Percentiles rank a stretch among this genome's conserved stretches.
These are phyloP conservation scores for Oceanodroma tethys DNA, from an alignment of 2,113 vertebrate genomes.

Conservation along the genomic window DNA sequence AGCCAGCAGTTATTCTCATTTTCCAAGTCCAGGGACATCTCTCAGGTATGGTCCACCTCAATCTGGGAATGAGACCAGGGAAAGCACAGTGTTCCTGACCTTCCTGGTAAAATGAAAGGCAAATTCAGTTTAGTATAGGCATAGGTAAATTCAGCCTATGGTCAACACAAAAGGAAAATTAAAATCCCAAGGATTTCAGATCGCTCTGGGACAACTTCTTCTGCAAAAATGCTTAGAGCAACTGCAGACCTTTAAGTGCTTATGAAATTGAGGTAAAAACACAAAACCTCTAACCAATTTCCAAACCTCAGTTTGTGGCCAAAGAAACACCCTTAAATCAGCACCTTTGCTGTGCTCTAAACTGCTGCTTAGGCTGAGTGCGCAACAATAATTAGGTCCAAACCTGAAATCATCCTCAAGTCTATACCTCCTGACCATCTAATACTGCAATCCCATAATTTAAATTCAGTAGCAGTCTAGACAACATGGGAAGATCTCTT, in stretches of 20 bases:
- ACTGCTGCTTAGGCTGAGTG: not conserved
- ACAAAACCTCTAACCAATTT: not conserved
- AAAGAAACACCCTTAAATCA: not conserved
- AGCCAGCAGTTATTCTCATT: too few relatives aligned
- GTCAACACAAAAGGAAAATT: not conserved
- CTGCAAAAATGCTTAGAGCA: not conserved
- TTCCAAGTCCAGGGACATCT: not conserved
- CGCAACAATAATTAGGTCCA: not conserved
- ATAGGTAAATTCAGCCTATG: not conserved
- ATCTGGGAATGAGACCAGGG: not conserved
- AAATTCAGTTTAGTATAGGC: not conserved
- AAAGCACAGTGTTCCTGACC: not conserved
- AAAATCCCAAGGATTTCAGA: not conserved
- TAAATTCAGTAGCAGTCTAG: not conserved
- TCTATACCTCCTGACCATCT: not conserved
- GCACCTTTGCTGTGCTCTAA: not conserved
- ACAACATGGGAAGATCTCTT: not conserved
- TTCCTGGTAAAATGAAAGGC: not conserved
- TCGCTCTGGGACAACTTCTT: not conserved
- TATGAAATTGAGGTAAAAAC: not conserved
- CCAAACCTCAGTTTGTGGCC: not conserved
- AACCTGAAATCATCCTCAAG: not conserved
- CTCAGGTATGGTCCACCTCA: not conserved
- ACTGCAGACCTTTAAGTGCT: not conserved
- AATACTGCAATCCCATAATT: not conserved